Evolutionary conservation across 2,888 invertebrate species (phyloP).

Genomic region (Scaptomyza caliginosa): DNA sequence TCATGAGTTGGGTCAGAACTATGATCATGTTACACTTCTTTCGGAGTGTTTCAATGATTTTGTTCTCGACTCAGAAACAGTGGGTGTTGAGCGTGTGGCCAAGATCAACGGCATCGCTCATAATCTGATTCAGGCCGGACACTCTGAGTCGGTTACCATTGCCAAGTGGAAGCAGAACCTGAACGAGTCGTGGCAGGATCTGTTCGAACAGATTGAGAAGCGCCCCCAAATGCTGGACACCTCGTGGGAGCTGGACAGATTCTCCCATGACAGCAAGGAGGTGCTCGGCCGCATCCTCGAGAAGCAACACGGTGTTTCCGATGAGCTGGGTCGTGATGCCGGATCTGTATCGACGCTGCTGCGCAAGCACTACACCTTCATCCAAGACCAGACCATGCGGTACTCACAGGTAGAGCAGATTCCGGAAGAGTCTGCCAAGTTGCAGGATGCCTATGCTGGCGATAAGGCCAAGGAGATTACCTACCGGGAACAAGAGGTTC

Average conservation of each 20-base stretch:
- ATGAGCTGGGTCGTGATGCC: constrained; percentile 98
- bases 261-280: constrained; percentile 99
- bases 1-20: too few species aligned
- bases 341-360: constrained; percentile 97
- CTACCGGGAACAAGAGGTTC: too few species aligned
- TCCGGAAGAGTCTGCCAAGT: too few species aligned
- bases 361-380: constrained; percentile 98
- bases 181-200: constrained; percentile 99
- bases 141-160: constrained; percentile 98
- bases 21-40: too few species aligned
- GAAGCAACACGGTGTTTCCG: constrained; percentile 98
- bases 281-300: too few species aligned
- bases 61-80: too few species aligned
- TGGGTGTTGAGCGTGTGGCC: too few species aligned
- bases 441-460: too few species aligned
- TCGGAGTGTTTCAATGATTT: too few species aligned
- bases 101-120: constrained; percentile 98
- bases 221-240: constrained; percentile 96
- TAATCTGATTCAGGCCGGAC: constrained; percentile 96
- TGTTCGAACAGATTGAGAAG: constrained; percentile 98
- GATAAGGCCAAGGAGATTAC: too few species aligned
- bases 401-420: constrained; percentile 96
- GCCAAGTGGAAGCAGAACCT: constrained; percentile 99
- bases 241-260: constrained; percentile 98
- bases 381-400: constrained; percentile 97